Evolutionary conservation across 2,888 invertebrate species (phyloP), one percentile per base, ranked within the genome.

Genomic region (Dasysyrphus albostriatus): DNA sequence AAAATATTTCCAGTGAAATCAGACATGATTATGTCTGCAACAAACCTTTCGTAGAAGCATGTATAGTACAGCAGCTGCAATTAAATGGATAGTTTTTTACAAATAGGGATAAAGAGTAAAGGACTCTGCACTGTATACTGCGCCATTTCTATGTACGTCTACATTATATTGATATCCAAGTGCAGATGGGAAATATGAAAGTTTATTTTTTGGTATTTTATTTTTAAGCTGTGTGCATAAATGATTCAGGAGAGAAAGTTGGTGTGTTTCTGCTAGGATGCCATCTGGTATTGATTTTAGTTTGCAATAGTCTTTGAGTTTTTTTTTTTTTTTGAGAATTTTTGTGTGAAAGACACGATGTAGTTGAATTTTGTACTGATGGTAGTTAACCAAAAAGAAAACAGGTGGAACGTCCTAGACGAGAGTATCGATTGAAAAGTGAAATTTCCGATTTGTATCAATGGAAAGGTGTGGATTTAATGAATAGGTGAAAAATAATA

Each of bases 271-370:
- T 29, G 44, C 10, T n/a, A 59, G 49, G 19, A 49, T 14, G 16
- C 29, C 29, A 29, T 61, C 61, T 61, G 39, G 24, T 42, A 63
- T 63, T n/a, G 63, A 63, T 63, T 63, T 63, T 63, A 29, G 63
- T 29, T 63, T 63, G 8, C 1, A 63, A 63, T n/a, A n/a, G 24
- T n/a, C 39, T 44, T 44, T 6, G 19, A 14, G 44, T 44, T n/a
- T 4, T 32, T 14, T 61, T 39, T 61, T 61, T 39, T 42, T 42
- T 51, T 19, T 16, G 3, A 34, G 7, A 34, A 2, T 10, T 58
- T 34, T 16, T 9, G 16, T 34, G 58, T 10, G 58, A 34, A 34
- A 34, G 16, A 58, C 34, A 58, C 8, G 3, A 32, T 56, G 32
- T 34, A 29, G 12, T 39, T 32, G 10, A 58, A 16, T 58, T 58